Evolutionary conservation across 2,113 vertebrate genomes (phyloP).

Genomic region (Semnornis frantzii): DNA sequence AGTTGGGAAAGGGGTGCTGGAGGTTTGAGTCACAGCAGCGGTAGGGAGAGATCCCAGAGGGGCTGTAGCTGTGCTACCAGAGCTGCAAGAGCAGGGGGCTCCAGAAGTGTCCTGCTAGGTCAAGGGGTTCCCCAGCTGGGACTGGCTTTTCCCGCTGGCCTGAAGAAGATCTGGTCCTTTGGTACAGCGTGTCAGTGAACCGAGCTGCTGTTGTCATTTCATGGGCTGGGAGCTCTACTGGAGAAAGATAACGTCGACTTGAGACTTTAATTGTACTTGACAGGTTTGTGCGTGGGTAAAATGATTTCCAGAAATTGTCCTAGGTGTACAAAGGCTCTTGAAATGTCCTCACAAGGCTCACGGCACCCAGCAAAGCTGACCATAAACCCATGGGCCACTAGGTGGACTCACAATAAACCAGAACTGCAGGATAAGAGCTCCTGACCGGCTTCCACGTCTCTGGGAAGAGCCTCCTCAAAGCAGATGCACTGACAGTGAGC

Average conservation of each 20-base stretch:
- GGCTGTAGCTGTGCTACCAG: not conserved
- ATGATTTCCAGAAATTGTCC: not conserved
- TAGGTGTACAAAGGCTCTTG: not conserved
- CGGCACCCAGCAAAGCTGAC: not conserved
- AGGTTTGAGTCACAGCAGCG: not conserved
- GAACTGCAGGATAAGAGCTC: not conserved
- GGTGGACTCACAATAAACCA: not conserved
- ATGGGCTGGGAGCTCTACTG: not conserved
- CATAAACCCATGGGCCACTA: not conserved
- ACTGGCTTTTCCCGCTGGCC: not conserved
- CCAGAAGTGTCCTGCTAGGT: not conserved
- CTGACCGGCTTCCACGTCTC: rapidly evolving
- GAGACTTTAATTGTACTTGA: not conserved
- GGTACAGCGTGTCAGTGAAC: rapidly evolving
- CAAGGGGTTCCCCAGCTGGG: no score
- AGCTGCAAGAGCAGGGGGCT: not conserved
- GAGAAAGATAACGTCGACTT: rapidly evolving
- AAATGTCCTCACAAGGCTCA: not conserved
- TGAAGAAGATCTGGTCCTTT: not conserved
- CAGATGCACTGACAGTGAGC: rapidly evolving
- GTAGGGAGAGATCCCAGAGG: not conserved
- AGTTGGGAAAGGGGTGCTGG: not conserved
- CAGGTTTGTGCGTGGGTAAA: not conserved
- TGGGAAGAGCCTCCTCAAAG: not conserved
- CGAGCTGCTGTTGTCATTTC: not conserved